Conservation (phyloP, 1,140 invertebrate genomes). For the Bombus haemorrhoidalis region DNA sequence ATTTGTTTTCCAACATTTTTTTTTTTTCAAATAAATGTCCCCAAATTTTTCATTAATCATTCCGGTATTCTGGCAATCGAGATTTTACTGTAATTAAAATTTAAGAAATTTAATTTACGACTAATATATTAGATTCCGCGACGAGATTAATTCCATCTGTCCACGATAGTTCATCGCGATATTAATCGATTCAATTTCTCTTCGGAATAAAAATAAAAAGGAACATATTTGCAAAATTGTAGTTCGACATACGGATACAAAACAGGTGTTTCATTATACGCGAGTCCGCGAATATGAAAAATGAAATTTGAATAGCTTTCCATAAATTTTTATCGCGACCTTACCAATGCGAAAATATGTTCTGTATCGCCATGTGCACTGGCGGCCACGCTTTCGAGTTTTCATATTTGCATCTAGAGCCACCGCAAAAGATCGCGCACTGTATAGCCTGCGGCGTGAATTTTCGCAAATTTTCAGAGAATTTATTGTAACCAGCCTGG, state of each 20-base stretch:
- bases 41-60: not conserved
- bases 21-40: not conserved
- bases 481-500: constrained; percentile 82
- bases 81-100: not conserved
- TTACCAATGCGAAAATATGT: constrained; percentile 93
- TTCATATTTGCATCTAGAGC: constrained; percentile 92
- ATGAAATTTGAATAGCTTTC: not conserved
- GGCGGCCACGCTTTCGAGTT: constrained; percentile 85
- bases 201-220: not conserved
- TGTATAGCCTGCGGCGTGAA: constrained; percentile 87
- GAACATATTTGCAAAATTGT: not conserved
- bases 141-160: not conserved
- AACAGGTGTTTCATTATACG: too few relatives aligned
- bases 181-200: constrained; percentile 19
- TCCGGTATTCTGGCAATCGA: not conserved
- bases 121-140: not conserved
- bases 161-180: not conserved
- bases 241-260: not conserved
- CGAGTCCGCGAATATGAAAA: not conserved
- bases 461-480: constrained; percentile 84
- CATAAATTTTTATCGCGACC: constrained; percentile 6
- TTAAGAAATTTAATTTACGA: not conserved
- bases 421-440: constrained; percentile 92
- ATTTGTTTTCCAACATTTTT: not conserved
- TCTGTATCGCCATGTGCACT: constrained; percentile 88